phyloP scores from a whole-genome alignment of 2,797 vertebrate species.

The Nasua narica region DNA sequence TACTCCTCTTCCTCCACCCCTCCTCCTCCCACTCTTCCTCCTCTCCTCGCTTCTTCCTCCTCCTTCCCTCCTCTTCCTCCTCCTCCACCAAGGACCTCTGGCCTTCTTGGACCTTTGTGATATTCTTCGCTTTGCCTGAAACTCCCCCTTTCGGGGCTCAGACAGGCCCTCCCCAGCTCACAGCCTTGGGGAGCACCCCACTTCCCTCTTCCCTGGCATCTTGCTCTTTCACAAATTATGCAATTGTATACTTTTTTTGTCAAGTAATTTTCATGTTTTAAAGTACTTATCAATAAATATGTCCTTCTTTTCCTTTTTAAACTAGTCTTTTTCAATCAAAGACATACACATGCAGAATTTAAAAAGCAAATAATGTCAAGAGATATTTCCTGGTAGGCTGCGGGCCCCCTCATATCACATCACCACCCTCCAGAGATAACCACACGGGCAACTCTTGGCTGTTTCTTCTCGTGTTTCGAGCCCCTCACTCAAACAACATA shows the following conservation, averaged over 20 bases:
- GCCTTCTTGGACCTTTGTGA: background rate
- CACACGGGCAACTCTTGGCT: background rate
- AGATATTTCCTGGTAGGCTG: background rate
- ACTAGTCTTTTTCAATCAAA: background rate
- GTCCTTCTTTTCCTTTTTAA: background rate
- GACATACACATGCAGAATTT: background rate
- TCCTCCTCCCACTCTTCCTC: background rate
- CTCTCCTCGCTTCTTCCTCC: background rate
- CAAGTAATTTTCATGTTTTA: background rate
- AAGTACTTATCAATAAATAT: background rate
- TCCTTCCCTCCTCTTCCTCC: no score
- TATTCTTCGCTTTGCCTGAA: background rate
- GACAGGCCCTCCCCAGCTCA: background rate
- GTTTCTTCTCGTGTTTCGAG: background rate
- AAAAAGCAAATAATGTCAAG: background rate
- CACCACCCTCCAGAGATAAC: background rate
- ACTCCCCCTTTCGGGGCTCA: background rate
- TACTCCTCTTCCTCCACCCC: accelerated
- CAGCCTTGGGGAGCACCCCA: background rate
- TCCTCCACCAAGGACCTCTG: background rate
- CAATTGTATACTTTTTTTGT: background rate
- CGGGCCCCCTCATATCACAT: no score
- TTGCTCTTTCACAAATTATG: background rate
- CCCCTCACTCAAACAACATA: background rate
- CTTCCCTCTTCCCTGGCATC: no score